Percentiles rank a stretch among this genome's conserved stretches.
phyloP scores from a whole-genome alignment of 2,888 invertebrate genomes.

The Galeopsomyia nigrocyanea region DNA sequence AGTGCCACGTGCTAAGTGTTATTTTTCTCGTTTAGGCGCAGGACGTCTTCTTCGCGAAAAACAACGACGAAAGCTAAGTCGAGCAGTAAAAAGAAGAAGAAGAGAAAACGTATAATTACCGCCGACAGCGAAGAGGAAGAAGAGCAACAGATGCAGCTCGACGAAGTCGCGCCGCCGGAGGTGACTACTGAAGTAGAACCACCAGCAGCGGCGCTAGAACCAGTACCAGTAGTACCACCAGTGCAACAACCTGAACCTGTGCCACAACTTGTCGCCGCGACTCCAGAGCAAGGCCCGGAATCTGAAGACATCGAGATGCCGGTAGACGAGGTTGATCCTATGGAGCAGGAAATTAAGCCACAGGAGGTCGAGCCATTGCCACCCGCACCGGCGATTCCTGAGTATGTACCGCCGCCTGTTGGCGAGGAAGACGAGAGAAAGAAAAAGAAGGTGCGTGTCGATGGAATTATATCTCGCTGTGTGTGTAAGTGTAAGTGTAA shows the following conservation, averaged over 20 bases:
- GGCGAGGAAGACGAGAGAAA: slow-evolving; percentile 50
- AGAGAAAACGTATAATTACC: slow-evolving; percentile 66
- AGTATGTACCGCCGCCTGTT: slow-evolving; percentile 34
- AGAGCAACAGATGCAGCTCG: slow-evolving; percentile 67
- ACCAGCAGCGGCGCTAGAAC: neutral
- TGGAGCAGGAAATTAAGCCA: slow-evolving; percentile 30
- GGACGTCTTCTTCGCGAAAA: slow-evolving; percentile 55
- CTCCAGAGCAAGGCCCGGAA: neutral
- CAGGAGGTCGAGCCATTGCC: slow-evolving; percentile 10
- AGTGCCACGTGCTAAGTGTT: slow-evolving; percentile 4
- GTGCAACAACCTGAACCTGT: slow-evolving; percentile 9
- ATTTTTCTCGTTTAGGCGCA: slow-evolving; percentile 56
- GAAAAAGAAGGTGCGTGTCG: slow-evolving; percentile 44
- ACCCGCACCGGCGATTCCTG: neutral
- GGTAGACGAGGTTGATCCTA: slow-evolving; percentile 26
- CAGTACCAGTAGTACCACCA: slow-evolving; percentile 20
- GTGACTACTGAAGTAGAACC: slow-evolving; percentile 20
- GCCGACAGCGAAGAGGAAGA: slow-evolving; percentile 68
- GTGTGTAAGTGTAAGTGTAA: too few species aligned
- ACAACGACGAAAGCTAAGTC: slow-evolving; percentile 62
- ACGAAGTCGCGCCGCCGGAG: slow-evolving; percentile 64
- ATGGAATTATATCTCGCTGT: too few species aligned
- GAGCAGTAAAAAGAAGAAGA: slow-evolving; percentile 68
- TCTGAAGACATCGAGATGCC: slow-evolving; percentile 28
- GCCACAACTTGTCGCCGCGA: neutral